These are phyloP conservation scores for Varanus komodoensis DNA, from an alignment of 2,113 vertebrate genomes.

Conservation along the genomic window DNA sequence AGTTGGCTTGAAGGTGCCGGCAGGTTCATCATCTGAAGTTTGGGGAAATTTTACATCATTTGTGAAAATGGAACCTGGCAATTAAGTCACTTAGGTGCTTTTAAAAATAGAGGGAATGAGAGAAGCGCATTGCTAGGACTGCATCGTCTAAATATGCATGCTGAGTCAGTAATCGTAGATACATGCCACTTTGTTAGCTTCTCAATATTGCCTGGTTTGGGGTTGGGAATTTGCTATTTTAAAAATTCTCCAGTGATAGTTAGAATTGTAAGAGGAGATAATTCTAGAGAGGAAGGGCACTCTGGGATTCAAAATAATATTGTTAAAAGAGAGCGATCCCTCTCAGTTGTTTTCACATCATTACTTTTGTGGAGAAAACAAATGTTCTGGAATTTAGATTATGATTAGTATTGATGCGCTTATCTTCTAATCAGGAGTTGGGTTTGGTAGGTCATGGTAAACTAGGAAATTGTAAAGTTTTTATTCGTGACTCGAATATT, in stretches of 20 bases:
- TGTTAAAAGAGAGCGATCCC: constrained; percentile 21
- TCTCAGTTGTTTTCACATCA: constrained; percentile 12
- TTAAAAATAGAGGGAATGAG: background rate
- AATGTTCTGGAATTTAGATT: constrained; percentile 4
- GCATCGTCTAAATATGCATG: constrained; percentile 17
- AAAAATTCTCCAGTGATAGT: background rate
- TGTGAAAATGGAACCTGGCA: constrained; percentile 1
- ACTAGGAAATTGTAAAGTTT: background rate
- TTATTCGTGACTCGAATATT: background rate
- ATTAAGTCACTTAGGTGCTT: constrained; percentile 24
- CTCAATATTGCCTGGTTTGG: background rate
- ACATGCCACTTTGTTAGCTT: constrained; percentile 25
- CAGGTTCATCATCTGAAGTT: background rate
- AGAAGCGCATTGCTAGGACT: background rate
- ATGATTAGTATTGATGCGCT: background rate
- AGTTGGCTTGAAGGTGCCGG: background rate
- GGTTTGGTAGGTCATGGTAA: background rate
- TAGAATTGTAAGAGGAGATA: background rate
- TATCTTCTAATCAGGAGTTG: background rate
- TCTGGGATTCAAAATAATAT: background rate
- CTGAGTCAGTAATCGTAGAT: background rate
- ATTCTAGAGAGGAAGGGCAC: background rate
- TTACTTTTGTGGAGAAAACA: constrained; percentile 25
- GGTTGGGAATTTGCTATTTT: background rate
- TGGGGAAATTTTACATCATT: constrained; percentile 1